Evolutionary conservation across 2,888 invertebrate species (phyloP).

Genomic region (Hoplodrina blanda): DNA sequence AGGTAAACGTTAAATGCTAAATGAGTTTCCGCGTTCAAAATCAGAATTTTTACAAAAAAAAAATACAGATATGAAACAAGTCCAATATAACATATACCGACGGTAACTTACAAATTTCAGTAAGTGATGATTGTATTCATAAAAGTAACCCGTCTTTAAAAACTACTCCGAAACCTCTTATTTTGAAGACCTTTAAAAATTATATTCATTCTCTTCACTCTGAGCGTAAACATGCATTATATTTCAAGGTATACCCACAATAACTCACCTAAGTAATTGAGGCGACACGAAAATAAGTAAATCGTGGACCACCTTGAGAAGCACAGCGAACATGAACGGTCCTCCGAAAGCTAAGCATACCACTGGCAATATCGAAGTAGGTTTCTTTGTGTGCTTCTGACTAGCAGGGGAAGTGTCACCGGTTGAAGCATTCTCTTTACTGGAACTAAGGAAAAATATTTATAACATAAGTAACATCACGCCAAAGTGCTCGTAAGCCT

Average conservation of each 20-base stretch:
- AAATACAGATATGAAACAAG: no score
- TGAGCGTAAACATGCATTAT: background rate
- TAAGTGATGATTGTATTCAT: no score
- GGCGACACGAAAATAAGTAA: conserved; percentile 60
- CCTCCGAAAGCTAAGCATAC: conserved; percentile 95
- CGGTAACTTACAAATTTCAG: no score
- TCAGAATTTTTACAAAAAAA: no score
- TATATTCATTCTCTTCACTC: no score
- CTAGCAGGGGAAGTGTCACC: conserved; percentile 4
- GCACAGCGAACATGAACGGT: conserved; percentile 94
- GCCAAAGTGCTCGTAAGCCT: no score
- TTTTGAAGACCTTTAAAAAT: no score
- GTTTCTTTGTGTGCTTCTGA: conserved; percentile 72
- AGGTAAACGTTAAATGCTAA: no score
- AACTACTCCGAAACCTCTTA: no score
- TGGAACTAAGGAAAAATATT: conserved; percentile 22
- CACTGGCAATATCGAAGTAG: conserved; percentile 94
- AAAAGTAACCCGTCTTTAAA: no score
- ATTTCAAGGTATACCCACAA: background rate
- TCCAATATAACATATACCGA: no score
- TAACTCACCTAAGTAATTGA: conserved; percentile 62
- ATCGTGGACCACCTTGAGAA: conserved; percentile 92
- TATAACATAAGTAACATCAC: background rate
- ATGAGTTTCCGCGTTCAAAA: no score
- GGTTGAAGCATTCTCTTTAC: conserved; percentile 18